Conservation (phyloP, 2,888 invertebrate genomes). For the Atherix ibis region DNA sequence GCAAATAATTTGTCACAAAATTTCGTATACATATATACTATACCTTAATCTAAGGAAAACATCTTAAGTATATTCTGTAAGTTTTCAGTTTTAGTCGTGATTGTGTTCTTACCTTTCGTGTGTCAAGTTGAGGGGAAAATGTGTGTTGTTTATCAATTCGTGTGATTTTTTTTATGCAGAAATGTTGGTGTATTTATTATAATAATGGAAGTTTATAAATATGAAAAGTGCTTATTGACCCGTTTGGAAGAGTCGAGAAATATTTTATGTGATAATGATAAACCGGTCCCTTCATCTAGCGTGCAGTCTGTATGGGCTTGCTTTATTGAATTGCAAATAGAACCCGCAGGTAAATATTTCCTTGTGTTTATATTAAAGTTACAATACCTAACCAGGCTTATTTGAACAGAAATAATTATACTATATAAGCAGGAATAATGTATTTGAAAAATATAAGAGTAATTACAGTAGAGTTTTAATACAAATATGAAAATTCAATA, state of each 20-base stretch:
- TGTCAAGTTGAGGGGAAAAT: neutral
- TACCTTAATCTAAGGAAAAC: too few species aligned
- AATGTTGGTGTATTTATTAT: neutral
- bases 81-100: too few species aligned
- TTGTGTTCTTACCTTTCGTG: too few species aligned
- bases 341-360: slow-evolving; percentile 34
- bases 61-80: neutral
- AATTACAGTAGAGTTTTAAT: too few species aligned
- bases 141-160: neutral
- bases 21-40: too few species aligned
- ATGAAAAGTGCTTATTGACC: slow-evolving; percentile 40
- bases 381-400: neutral
- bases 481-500: too few species aligned
- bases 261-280: slow-evolving; percentile 33
- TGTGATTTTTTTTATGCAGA: neutral
- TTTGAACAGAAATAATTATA: too few species aligned
- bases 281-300: slow-evolving; percentile 33
- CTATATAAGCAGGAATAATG: too few species aligned
- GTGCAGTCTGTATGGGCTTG: slow-evolving; percentile 39
- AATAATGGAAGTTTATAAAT: slow-evolving; percentile 40
- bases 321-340: slow-evolving; percentile 39
- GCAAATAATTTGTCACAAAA: too few species aligned
- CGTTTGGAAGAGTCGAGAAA: slow-evolving; percentile 37
- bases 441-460: too few species aligned
- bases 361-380: neutral